Percentiles rank a stretch among this genome's conserved stretches.
Conservation (phyloP, 2,888 invertebrate species). For the Acanthosepion esculentum region DNA sequence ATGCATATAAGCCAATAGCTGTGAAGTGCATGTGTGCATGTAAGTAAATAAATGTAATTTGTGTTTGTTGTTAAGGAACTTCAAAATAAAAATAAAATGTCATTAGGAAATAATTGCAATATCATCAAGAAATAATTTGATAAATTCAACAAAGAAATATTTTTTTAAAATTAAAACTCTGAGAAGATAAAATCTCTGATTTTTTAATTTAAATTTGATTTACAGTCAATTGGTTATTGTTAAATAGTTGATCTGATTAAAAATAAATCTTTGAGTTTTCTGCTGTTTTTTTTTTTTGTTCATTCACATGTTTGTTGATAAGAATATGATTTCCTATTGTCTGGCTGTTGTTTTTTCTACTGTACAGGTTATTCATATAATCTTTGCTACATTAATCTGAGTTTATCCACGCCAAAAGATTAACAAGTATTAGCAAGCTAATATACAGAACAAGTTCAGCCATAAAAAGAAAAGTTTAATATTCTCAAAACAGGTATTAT, state of each 20-base stretch:
- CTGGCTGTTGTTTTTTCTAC: neutral
- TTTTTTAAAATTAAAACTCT: neutral
- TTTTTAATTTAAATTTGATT: neutral
- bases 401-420: neutral
- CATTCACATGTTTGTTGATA: neutral
- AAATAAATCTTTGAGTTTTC: neutral
- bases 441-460: neutral
- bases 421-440: neutral
- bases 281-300: neutral
- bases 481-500: neutral
- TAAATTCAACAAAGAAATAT: neutral
- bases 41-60: too few relatives aligned
- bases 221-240: neutral
- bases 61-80: too few relatives aligned
- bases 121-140: too few relatives aligned
- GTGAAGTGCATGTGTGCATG: too few relatives aligned
- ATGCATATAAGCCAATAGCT: too few relatives aligned
- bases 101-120: too few relatives aligned
- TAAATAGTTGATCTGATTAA: neutral
- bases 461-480: neutral
- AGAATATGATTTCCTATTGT: neutral
- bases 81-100: too few relatives aligned
- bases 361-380: neutral
- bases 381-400: neutral
- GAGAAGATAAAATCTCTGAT: neutral